Conservation (phyloP, 1,140 invertebrate species). For the Phymorhynchus buccinoides region DNA sequence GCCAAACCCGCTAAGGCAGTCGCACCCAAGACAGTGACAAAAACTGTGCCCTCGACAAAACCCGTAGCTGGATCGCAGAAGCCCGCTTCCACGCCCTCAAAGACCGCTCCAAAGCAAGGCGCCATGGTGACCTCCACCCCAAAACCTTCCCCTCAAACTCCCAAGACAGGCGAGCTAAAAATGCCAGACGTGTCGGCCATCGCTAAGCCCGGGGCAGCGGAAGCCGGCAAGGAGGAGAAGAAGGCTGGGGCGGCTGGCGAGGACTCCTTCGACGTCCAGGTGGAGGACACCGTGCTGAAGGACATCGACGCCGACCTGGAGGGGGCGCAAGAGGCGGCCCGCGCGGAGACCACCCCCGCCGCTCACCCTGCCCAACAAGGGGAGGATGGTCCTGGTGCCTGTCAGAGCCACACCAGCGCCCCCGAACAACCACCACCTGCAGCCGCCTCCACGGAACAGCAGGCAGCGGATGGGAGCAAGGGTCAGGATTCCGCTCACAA, state of each 20-base stretch:
- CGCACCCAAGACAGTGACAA: slow-evolving; percentile 3
- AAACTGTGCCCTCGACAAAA: slow-evolving; percentile 10
- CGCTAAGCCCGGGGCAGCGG: slow-evolving; percentile 12
- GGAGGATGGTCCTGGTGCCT: background rate
- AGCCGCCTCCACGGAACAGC: slow-evolving; percentile 33
- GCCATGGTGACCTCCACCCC: slow-evolving; percentile 21
- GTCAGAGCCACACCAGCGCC: background rate
- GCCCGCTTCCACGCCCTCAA: slow-evolving; percentile 10
- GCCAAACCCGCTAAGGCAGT: background rate
- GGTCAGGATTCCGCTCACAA: slow-evolving; percentile 42
- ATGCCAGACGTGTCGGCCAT: slow-evolving; percentile 13
- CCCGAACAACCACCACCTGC: background rate
- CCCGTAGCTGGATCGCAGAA: slow-evolving; percentile 8
- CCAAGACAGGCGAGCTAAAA: slow-evolving; percentile 2
- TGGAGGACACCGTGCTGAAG: slow-evolving; percentile 69
- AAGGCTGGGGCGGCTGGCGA: slow-evolving; percentile 43
- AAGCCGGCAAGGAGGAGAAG: slow-evolving; percentile 35
- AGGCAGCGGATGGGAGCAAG: slow-evolving; percentile 37
- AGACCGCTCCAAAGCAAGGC: background rate
- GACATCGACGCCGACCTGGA: slow-evolving; percentile 68
- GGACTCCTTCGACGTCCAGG: slow-evolving; percentile 68
- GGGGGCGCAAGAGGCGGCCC: slow-evolving; percentile 26
- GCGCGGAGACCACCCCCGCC: slow-evolving; percentile 24
- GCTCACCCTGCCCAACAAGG: slow-evolving; percentile 19
- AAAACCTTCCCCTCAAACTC: slow-evolving; percentile 12